These are phyloP conservation scores for Drosophila kepulauana DNA, from an alignment of 1,140 invertebrate genomes.

Conservation along the genomic window DNA sequence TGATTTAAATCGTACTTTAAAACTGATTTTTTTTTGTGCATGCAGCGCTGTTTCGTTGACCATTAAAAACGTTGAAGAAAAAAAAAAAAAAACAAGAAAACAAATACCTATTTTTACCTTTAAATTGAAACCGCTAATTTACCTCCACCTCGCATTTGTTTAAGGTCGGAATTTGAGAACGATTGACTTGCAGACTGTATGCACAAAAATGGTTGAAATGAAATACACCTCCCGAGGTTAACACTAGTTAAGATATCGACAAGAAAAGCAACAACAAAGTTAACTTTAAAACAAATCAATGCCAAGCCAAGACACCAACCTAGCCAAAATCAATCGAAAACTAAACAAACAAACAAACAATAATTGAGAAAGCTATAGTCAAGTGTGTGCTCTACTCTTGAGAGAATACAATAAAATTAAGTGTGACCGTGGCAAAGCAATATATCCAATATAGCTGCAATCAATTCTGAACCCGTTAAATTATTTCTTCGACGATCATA, in stretches of 20 bases:
- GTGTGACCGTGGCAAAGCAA: no score
- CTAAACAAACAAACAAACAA: conserved; percentile 11
- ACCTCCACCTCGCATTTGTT: conserved; percentile 52
- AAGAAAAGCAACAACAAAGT: neutral
- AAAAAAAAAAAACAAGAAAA: neutral
- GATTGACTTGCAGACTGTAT: conserved; percentile 28
- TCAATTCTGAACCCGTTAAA: no score
- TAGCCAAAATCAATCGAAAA: conserved; percentile 16
- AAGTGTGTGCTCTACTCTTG: no score
- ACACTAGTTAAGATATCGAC: conserved; percentile 14
- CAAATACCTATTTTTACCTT: neutral
- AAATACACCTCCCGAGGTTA: conserved; percentile 8
- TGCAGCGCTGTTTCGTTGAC: neutral
- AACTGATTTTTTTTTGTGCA: neutral
- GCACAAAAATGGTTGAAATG: conserved; percentile 26
- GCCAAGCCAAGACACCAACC: conserved; percentile 15
- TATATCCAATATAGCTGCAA: no score
- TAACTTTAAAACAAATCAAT: conserved; percentile 9
- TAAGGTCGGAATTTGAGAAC: conserved; percentile 1
- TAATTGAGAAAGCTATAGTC: no score
- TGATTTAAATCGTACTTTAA: neutral
- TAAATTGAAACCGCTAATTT: conserved; percentile 51
- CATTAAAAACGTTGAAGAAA: neutral
- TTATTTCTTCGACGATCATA: no score
- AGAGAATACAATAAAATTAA: no score